These are phyloP conservation scores for Ostrea edulis DNA, from an alignment of 1,140 invertebrate species.

Conservation along the genomic window DNA sequence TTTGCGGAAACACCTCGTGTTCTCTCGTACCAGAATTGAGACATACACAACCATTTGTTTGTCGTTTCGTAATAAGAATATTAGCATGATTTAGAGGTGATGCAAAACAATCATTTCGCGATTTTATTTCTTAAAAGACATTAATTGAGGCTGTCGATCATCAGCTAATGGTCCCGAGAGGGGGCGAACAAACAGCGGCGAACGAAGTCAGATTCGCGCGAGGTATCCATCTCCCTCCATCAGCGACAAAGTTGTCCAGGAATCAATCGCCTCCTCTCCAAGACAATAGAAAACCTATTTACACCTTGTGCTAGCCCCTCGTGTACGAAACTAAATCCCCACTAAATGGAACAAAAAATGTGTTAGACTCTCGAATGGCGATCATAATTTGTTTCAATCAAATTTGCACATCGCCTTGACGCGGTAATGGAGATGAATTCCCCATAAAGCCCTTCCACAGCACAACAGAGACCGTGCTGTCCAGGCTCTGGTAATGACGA, in stretches of 20 bases:
- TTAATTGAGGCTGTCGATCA: constrained; percentile 24
- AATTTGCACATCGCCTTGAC: constrained; percentile 38
- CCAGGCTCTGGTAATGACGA: not conserved
- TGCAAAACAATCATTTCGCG: constrained; percentile 28
- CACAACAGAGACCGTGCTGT: constrained; percentile 12
- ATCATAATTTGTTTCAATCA: constrained; percentile 39
- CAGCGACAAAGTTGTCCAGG: not conserved
- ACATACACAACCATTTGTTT: constrained; percentile 24
- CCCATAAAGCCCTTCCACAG: not conserved
- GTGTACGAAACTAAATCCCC: constrained; percentile 38
- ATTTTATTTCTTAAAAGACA: constrained; percentile 38
- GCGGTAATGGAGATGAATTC: constrained; percentile 34
- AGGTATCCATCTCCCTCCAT: constrained; percentile 14
- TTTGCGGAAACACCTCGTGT: not conserved
- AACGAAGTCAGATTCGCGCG: not conserved
- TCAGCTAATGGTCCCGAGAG: constrained; percentile 25
- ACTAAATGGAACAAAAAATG: constrained; percentile 37
- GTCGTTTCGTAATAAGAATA: constrained; percentile 33
- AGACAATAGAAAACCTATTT: constrained; percentile 35
- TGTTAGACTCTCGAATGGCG: constrained; percentile 37
- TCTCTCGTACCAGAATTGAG: not conserved
- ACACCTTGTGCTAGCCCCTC: constrained; percentile 29
- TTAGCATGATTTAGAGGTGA: constrained; percentile 38
- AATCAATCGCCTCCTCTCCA: constrained; percentile 21
- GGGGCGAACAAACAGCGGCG: not conserved